Conservation (phyloP, 2,113 vertebrate species). For the Rhabdornis inornatus region DNA sequence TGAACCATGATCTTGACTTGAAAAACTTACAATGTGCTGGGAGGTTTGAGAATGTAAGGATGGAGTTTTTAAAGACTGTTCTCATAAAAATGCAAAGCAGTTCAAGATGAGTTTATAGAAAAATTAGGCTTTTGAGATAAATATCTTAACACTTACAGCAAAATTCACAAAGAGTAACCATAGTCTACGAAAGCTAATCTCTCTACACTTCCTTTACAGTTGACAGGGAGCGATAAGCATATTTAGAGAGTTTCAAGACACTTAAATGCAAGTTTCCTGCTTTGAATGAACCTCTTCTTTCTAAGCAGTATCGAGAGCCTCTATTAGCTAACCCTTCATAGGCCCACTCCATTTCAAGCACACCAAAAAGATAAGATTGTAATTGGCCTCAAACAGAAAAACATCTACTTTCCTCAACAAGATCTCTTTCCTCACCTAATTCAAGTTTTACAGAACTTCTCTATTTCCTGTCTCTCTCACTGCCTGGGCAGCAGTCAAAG, state of each 20-base stretch:
- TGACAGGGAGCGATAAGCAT: slow-evolving; percentile 26
- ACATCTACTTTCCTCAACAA: neutral
- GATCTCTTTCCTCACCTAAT: neutral
- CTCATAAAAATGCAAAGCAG: slow-evolving; percentile 7
- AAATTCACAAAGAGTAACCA: slow-evolving; percentile 6
- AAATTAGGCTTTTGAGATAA: slow-evolving; percentile 29
- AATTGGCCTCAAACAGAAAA: neutral
- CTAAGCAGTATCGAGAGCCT: neutral
- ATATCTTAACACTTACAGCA: slow-evolving; percentile 22
- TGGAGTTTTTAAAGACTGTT: neutral
- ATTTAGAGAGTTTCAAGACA: slow-evolving; percentile 31
- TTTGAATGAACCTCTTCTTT: slow-evolving; percentile 29
- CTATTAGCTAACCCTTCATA: neutral
- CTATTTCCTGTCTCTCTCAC: neutral
- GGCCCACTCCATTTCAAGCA: neutral
- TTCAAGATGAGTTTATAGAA: neutral
- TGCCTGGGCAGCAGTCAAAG: neutral
- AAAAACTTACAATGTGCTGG: neutral
- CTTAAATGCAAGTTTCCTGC: slow-evolving; percentile 20
- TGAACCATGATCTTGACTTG: neutral
- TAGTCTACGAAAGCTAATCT: slow-evolving; percentile 34
- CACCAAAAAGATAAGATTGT: neutral
- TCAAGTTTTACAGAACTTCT: neutral
- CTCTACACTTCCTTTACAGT: slow-evolving; percentile 24
- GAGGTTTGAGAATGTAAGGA: neutral